Evolutionary conservation across 1,140 invertebrate species (phyloP), one percentile per base, ranked within the genome.

Genomic region (Zaprionus vittiger): DNA sequence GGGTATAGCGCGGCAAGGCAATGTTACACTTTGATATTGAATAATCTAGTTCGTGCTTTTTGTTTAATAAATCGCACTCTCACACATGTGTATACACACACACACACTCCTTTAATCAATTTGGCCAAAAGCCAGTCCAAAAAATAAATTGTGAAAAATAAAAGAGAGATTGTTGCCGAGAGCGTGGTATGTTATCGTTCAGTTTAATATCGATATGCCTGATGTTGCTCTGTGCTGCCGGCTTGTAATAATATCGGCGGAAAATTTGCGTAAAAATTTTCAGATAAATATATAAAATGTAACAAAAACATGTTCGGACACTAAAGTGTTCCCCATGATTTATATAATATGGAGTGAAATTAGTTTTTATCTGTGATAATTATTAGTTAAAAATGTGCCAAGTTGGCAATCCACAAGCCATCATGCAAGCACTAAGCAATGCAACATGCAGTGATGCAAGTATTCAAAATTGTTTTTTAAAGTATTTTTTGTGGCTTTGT

Each of bases 141-240:
- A 77, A 77, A 73, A 73, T 67, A 77, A 73, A 73, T 73, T 73
- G 69, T 73, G 74, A 77, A 78, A 73, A 77, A 77, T 77, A 77
- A 63, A 68, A 73, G 56, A 73, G 63, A 73, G 59, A 67, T 62
- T 55, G 63, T 73, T 54, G 24, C 14, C 26, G 64, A 60, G 71
- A 73, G 74, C 68, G 69, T 73, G 60, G 54, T 77, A 60, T 67
- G 49, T 38, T 49, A 77, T 73, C 70, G 74, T 44, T 41, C 2
- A 15, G 24, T 5, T 38, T 28, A 17, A 31, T n/a, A 72, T 65
- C 73, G 73, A 76, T 76, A 66, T 47, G 11, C 2, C 17, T 24
- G 38, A 75, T 64, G 41, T 59, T 55, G n/a, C 63, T 55, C 49
- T 64, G 66, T 34, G 37, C 22, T 65, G 55, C 68, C 69, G 73